These are phyloP conservation scores for Eucera pruinosa DNA, from an alignment of 2,888 invertebrate genomes.

Conservation along the genomic window DNA sequence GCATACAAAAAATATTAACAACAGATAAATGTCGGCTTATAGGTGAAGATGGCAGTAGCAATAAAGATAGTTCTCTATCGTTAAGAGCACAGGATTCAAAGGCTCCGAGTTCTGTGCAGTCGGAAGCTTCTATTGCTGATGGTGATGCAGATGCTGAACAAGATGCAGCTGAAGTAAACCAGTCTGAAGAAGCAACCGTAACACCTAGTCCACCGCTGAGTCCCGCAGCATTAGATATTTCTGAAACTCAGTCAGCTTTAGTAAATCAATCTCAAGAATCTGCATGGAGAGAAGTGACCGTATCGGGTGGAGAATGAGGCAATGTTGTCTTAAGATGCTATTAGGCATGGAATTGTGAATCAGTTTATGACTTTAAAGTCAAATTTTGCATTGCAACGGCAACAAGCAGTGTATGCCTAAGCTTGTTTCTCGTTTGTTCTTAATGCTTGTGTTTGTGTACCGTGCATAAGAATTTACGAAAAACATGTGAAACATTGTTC, in stretches of 20 bases:
- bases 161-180: constrained; percentile 74
- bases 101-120: constrained; percentile 76
- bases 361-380: constrained; percentile 23
- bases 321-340: constrained; percentile 40
- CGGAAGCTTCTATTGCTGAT: constrained; percentile 76
- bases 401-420: constrained; percentile 31
- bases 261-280: constrained; percentile 82
- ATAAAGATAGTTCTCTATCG: constrained; percentile 80
- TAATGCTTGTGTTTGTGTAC: constrained; percentile 30
- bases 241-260: constrained; percentile 79
- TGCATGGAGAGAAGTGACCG: constrained; percentile 85
- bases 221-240: constrained; percentile 83
- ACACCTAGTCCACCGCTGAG: constrained; percentile 83
- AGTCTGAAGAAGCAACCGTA: constrained; percentile 76
- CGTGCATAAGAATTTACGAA: constrained; percentile 38
- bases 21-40: constrained; percentile 18
- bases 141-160: constrained; percentile 78
- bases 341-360: constrained; percentile 48
- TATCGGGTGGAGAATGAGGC: constrained; percentile 85
- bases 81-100: constrained; percentile 80
- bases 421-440: constrained; percentile 52
- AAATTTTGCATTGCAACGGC: constrained; percentile 20
- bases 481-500: constrained; percentile 23
- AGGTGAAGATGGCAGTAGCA: constrained; percentile 81
- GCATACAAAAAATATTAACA: background rate